Conservation (phyloP, 2,113 vertebrate genomes). For the Opisthocomus hoazin region DNA sequence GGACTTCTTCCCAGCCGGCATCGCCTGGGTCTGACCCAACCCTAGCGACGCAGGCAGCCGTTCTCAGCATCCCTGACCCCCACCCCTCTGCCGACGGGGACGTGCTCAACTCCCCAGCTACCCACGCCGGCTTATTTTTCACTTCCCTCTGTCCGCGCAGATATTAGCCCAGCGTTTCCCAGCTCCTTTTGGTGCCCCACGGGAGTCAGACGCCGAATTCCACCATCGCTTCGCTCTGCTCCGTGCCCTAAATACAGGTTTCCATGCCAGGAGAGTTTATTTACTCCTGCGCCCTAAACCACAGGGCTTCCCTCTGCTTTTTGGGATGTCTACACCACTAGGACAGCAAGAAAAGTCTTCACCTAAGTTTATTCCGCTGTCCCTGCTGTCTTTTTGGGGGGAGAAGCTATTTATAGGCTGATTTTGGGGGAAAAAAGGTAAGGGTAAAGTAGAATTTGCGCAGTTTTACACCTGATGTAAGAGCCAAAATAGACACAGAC, state of each 20-base stretch:
- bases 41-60: no score
- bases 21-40: neutral
- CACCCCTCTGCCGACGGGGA: neutral
- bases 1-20: neutral
- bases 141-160: rapidly evolving
- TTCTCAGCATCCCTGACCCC: neutral
- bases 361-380: neutral
- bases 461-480: neutral
- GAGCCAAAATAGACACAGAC: neutral
- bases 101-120: no score
- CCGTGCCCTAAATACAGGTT: no score
- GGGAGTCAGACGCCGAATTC: no score
- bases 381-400: no score
- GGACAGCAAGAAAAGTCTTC: neutral
- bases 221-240: no score
- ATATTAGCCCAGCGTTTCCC: neutral
- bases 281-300: no score
- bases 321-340: rapidly evolving
- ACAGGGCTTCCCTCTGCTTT: neutral
- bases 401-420: neutral
- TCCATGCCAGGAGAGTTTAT: no score
- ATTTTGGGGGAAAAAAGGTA: neutral
- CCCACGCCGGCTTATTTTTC: no score
- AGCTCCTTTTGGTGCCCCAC: neutral
- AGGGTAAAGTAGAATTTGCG: neutral